Percentiles rank a stretch among this genome's conserved stretches.
These are phyloP conservation scores for Dicrurus megarhynchus DNA, from an alignment of 2,113 vertebrate species.

Conservation along the genomic window DNA sequence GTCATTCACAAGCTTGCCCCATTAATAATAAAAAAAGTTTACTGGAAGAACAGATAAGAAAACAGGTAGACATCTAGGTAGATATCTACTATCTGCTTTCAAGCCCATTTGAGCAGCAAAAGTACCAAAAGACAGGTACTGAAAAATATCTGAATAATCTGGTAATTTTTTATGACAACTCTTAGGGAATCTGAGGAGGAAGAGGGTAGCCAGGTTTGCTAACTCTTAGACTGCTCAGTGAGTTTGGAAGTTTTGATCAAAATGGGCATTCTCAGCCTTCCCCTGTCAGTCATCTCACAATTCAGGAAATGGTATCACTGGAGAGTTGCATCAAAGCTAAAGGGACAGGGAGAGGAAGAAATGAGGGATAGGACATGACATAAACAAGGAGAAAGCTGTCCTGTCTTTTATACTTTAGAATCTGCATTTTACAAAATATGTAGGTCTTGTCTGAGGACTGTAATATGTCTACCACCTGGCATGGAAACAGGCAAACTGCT, in stretches of 20 bases:
- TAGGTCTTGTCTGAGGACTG: background rate
- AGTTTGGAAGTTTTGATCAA: background rate
- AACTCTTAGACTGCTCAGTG: background rate
- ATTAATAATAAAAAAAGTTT: background rate
- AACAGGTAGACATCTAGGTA: fast-evolving
- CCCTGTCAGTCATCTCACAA: background rate
- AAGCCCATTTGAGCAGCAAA: background rate
- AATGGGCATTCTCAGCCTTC: background rate
- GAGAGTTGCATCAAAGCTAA: background rate
- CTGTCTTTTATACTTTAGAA: background rate
- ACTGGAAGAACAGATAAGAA: background rate
- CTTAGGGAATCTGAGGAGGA: background rate
- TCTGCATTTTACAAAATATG: background rate
- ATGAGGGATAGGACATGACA: background rate
- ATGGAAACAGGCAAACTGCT: background rate
- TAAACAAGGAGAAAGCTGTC: background rate
- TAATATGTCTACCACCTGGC: background rate
- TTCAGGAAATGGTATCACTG: background rate
- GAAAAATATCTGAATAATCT: background rate
- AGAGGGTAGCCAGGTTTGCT: background rate
- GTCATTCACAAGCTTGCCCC: background rate
- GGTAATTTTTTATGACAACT: background rate
- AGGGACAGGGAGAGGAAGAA: background rate
- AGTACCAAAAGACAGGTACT: background rate
- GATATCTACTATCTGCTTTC: background rate